A percentile compares a stretch with the other conserved stretches of the same genome.
phyloP scores from a whole-genome alignment of 2,113 vertebrate species.

The Tonatia bakeri region DNA sequence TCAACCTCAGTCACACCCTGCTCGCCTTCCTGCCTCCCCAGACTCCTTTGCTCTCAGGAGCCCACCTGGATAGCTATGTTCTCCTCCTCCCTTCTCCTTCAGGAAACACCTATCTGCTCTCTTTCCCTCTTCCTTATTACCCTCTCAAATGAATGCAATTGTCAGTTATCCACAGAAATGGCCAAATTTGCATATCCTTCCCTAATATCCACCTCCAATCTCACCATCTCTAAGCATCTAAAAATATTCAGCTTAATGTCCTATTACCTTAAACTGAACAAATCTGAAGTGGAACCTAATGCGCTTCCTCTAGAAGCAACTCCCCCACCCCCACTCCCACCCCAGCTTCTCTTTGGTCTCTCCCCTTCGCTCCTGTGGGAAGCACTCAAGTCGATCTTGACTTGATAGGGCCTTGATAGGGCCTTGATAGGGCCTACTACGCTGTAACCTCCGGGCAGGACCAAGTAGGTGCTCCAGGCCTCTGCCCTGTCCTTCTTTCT shows the following conservation, averaged over 20 bases:
- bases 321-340: too few species aligned
- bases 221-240: background rate
- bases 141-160: background rate
- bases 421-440: background rate
- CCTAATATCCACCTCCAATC: background rate
- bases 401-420: too few species aligned
- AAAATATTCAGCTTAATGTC: background rate
- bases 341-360: background rate
- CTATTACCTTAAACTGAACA: background rate
- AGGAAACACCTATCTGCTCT: background rate
- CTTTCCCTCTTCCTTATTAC: background rate
- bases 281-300: background rate
- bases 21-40: background rate
- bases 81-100: background rate
- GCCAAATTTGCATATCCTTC: background rate
- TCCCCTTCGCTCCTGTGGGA: background rate
- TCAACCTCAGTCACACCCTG: background rate
- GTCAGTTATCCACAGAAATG: background rate
- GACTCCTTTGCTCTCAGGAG: fast-evolving
- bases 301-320: background rate
- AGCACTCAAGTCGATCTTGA: background rate
- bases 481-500: background rate
- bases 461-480: background rate
- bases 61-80: fast-evolving
- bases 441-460: background rate